phyloP scores from a whole-genome alignment of 2,888 invertebrate species.

The Pedicia rivosa region DNA sequence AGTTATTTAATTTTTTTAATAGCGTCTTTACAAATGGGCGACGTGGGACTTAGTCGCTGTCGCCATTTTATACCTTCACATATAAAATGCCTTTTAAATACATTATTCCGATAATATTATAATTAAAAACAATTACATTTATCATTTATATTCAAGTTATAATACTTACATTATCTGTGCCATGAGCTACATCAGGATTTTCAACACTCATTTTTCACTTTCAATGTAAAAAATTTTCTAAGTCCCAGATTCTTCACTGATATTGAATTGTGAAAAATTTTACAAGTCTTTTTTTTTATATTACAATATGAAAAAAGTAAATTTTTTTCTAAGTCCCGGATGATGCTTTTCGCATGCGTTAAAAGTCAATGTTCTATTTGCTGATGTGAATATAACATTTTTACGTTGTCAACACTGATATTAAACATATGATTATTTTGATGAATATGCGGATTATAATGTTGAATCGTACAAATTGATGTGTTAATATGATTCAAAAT shows the following conservation, averaged over 20 bases:
- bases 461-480: too few relatives aligned
- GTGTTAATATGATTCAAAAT: too few relatives aligned
- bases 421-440: too few relatives aligned
- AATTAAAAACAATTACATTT: slow-evolving; percentile 2
- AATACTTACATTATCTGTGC: slow-evolving; percentile 42
- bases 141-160: too few relatives aligned
- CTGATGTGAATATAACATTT: too few relatives aligned
- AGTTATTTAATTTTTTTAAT: slow-evolving; percentile 7
- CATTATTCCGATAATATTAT: neutral
- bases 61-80: slow-evolving; percentile 46
- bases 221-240: slow-evolving; percentile 14
- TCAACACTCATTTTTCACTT: slow-evolving; percentile 43
- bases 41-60: slow-evolving; percentile 55
- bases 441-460: too few relatives aligned
- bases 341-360: neutral
- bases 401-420: too few relatives aligned
- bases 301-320: slow-evolving; percentile 4
- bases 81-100: slow-evolving; percentile 9
- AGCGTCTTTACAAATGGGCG: slow-evolving; percentile 14
- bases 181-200: slow-evolving; percentile 41
- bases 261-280: slow-evolving; percentile 2
- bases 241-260: slow-evolving; percentile 11
- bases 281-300: slow-evolving; percentile 5
- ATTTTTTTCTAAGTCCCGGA: slow-evolving; percentile 4
- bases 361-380: too few relatives aligned